Evolutionary conservation across 1,140 invertebrate species (phyloP).

Genomic region (Caenorhabditis briggsae): DNA sequence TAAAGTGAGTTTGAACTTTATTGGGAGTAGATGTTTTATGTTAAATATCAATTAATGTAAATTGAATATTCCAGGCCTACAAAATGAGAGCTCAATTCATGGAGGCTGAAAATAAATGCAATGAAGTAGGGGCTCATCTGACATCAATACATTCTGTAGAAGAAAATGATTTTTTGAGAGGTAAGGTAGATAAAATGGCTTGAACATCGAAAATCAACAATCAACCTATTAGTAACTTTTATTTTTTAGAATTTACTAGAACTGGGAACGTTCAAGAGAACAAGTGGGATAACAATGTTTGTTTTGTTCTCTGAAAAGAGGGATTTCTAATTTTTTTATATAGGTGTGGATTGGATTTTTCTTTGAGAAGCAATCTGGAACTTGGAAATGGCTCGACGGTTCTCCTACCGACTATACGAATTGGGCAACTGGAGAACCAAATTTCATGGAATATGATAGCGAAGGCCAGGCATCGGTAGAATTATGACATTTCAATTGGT

Average conservation of each 20-base stretch:
- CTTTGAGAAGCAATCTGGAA: neutral
- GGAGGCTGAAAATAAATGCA: neutral
- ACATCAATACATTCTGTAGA: neutral
- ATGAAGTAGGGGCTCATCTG: neutral
- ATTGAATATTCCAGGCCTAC: neutral
- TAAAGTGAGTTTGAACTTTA: too few species aligned
- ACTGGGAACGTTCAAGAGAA: neutral
- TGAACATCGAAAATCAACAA: neutral
- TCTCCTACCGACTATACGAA: neutral
- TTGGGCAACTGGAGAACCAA: neutral
- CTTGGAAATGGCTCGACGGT: neutral
- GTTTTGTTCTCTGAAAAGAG: neutral
- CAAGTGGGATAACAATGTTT: neutral
- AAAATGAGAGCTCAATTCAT: neutral
- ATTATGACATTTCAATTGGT: neutral
- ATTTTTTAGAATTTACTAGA: neutral
- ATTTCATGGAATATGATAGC: neutral
- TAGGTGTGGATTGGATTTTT: constrained; percentile 1
- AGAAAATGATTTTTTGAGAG: neutral
- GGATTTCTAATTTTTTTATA: too few species aligned
- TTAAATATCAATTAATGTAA: neutral
- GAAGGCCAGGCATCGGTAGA: neutral
- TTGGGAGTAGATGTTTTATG: too few species aligned
- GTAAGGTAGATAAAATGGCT: neutral
- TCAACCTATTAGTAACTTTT: too few species aligned